Percentiles rank a stretch among this genome's conserved stretches.
Evolutionary conservation across 2,888 invertebrate species (phyloP).

Genomic region (Boloria euphrosyne): DNA sequence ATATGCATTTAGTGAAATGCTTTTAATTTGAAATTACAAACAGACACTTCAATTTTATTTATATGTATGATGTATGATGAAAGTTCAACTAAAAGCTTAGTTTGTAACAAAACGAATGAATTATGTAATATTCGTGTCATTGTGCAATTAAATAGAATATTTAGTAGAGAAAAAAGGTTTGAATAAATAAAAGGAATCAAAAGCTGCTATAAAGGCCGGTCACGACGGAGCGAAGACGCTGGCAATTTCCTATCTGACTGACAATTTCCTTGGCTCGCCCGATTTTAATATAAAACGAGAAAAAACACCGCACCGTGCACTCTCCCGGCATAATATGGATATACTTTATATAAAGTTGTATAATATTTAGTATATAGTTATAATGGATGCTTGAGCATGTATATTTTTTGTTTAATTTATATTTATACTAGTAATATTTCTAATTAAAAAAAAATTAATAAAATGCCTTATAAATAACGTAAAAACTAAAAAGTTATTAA

Average conservation of each 20-base stretch:
- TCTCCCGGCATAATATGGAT: conserved; percentile 50
- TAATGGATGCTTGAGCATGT: no score
- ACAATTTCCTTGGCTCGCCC: conserved; percentile 78
- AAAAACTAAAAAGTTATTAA: no score
- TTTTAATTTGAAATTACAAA: no score
- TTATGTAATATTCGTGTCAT: background rate
- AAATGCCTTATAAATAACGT: no score
- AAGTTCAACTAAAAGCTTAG: no score
- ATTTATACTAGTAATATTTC: no score
- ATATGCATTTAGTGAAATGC: no score
- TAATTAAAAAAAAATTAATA: no score
- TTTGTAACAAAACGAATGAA: conserved; percentile 1
- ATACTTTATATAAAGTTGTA: conserved; percentile 7
- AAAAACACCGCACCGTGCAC: conserved; percentile 63
- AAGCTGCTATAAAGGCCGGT: conserved; percentile 54
- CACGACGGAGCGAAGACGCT: conserved; percentile 58
- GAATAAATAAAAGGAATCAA: conserved; percentile 32
- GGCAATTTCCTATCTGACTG: conserved; percentile 79
- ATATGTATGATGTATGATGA: no score
- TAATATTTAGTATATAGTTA: background rate
- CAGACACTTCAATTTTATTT: no score
- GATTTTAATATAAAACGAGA: conserved; percentile 82
- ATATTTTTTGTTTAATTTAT: no score
- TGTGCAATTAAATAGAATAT: background rate
- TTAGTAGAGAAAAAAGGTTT: conserved; percentile 12